Conservation (phyloP, 2,888 invertebrate species). For the Latrodectus hesperus region DNA sequence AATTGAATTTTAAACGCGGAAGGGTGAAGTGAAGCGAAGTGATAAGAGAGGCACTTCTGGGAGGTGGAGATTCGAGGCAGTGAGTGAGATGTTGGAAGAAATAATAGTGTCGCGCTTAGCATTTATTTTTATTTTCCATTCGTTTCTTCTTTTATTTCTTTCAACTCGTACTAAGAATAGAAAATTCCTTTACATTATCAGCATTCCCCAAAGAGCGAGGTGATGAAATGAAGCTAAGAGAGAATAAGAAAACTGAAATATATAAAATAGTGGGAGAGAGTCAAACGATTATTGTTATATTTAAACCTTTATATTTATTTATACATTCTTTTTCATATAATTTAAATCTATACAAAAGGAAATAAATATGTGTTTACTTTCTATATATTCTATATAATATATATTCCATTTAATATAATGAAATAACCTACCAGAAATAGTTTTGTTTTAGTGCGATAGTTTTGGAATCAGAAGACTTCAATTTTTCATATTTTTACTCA, state of each 20-base stretch:
- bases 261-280: background rate
- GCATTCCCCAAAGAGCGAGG: background rate
- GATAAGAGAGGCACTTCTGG: constrained; percentile 47
- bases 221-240: background rate
- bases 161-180: background rate
- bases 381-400: too few relatives aligned
- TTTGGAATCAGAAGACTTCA: too few relatives aligned
- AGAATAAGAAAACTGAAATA: too few relatives aligned
- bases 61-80: constrained; percentile 2
- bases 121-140: background rate
- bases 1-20: constrained; percentile 64
- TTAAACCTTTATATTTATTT: too few relatives aligned
- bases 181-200: constrained; percentile 35
- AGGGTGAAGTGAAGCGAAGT: constrained; percentile 41
- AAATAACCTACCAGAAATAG: too few relatives aligned
- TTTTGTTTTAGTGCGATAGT: too few relatives aligned
- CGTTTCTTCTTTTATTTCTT: background rate
- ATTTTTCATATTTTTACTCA: too few relatives aligned
- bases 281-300: background rate
- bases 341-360: too few relatives aligned
- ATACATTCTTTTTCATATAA: too few relatives aligned
- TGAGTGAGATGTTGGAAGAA: background rate
- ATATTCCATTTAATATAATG: too few relatives aligned
- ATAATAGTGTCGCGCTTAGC: constrained; percentile 39
- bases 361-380: too few relatives aligned